These are phyloP conservation scores for Diaprepes abbreviatus DNA, from an alignment of 2,888 invertebrate species.

Conservation along the genomic window DNA sequence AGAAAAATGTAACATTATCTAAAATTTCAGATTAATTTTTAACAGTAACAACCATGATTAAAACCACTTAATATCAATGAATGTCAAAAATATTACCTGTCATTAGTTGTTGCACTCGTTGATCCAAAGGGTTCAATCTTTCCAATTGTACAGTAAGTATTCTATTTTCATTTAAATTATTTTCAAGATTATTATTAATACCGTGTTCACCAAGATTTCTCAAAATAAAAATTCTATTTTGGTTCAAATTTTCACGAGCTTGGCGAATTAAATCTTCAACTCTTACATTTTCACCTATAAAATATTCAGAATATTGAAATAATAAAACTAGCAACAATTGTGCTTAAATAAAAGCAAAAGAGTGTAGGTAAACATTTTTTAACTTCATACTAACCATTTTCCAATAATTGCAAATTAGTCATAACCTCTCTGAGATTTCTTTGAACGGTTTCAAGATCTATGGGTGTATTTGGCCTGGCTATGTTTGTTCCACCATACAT, in stretches of 20 bases:
- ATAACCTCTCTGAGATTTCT: not conserved
- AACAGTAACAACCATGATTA: too few species aligned
- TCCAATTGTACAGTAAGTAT: not conserved
- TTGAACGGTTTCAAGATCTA: not conserved
- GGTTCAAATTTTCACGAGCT: not conserved
- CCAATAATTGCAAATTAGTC: not conserved
- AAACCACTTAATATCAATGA: too few species aligned
- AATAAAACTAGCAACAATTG: too few species aligned
- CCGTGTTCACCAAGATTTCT: not conserved
- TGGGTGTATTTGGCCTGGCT: not conserved
- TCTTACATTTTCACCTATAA: not conserved
- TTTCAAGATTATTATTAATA: not conserved
- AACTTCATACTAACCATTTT: slow-evolving; percentile 1
- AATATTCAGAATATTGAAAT: too few species aligned
- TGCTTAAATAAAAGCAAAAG: too few species aligned
- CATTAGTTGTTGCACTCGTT: not conserved
- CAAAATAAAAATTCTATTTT: not conserved
- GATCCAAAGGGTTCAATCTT: not conserved
- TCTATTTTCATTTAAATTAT: not conserved
- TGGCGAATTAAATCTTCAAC: not conserved
- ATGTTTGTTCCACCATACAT: not conserved
- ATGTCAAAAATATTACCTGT: not conserved
- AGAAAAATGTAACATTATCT: too few species aligned
- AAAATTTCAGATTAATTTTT: too few species aligned
- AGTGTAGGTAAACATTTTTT: too few species aligned